Evolutionary conservation across 2,113 vertebrate genomes (phyloP), one percentile per base, ranked within the genome.

Genomic region (Triplophysa dalaica): DNA sequence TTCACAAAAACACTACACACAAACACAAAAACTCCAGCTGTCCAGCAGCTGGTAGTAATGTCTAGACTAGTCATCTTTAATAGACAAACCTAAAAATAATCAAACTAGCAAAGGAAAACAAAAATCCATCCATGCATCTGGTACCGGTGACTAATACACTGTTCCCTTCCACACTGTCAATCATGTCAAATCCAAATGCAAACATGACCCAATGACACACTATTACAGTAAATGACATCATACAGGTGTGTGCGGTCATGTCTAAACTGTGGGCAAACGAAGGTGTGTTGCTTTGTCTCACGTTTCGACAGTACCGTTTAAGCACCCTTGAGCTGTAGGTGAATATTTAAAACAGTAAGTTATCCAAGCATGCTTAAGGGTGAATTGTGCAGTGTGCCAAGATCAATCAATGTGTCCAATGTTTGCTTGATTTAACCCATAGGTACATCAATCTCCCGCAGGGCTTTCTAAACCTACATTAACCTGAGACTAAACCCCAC

Each of bases 391-490:
- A 62, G 9, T 19, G 72, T 9, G 13, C 22, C 63, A 22, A 63
- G 29, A 60, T 75, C 60, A 63, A 81, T 80, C 61, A 2, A 21
- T 52, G 14, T 41, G 13, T 38, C 54, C 67, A 14, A 56, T 52
- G 61, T 80, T 70, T 41, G 66, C 41, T 60, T 21, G 66, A 67
- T 62, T 81, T 77, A 63, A 66, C 41, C 19, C 65, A 67, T 65
- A 82, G 41, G 52, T 73, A 45, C 41, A 45, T 63, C 16, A 60
- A 62, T 54, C 74, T 68, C 76, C 75, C n/a, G 68, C 75, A 62
- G 54, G 45, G 67, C 21, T 52, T 43, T 54, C 68, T 54, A 66
- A 78, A 80, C 13, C 45, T 19, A 78, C 75, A 68, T 68, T 68
- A 78, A 77, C 68, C 54, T 62, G 10, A 16, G 33, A 60, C 3